These are phyloP conservation scores for Cyprinodon tularosa DNA, from an alignment of 2,113 vertebrate genomes.

Conservation along the genomic window DNA sequence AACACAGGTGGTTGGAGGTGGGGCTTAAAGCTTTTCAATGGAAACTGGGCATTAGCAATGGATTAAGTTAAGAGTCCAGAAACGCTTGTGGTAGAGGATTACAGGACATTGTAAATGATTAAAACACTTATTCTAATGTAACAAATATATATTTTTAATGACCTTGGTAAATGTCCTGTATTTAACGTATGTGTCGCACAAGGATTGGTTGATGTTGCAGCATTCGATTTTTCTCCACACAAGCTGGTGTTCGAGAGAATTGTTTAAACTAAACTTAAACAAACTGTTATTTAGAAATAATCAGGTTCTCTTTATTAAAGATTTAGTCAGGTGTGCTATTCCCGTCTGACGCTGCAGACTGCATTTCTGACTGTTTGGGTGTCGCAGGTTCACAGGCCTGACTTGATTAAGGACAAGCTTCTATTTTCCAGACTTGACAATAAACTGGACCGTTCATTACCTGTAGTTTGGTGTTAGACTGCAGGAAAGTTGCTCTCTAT, in stretches of 20 bases:
- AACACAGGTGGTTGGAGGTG: too few species aligned
- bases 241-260: too few species aligned
- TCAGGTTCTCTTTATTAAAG: not conserved
- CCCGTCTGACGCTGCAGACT: slow-evolving; percentile 43
- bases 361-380: slow-evolving; percentile 31
- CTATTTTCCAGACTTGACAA: slow-evolving; percentile 47
- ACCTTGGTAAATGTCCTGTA: not conserved
- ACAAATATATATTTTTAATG: not conserved
- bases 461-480: slow-evolving; percentile 47
- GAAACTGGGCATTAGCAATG: too few species aligned
- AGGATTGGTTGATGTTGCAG: too few species aligned
- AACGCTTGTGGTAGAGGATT: too few species aligned
- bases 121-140: too few species aligned
- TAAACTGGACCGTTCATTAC: slow-evolving; percentile 68
- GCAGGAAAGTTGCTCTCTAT: slow-evolving; percentile 68
- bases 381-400: slow-evolving; percentile 38
- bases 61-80: too few species aligned
- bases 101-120: too few species aligned
- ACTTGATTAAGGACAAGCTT: slow-evolving; percentile 55
- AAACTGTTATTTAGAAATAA: not conserved
- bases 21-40: too few species aligned
- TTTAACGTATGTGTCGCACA: not conserved
- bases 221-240: too few species aligned
- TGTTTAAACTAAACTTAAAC: too few species aligned
- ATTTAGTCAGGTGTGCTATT: slow-evolving; percentile 55